Percentiles rank a stretch among this genome's conserved stretches.
Evolutionary conservation across 2,888 invertebrate genomes (phyloP).

Genomic region (Notodonta ziczac): DNA sequence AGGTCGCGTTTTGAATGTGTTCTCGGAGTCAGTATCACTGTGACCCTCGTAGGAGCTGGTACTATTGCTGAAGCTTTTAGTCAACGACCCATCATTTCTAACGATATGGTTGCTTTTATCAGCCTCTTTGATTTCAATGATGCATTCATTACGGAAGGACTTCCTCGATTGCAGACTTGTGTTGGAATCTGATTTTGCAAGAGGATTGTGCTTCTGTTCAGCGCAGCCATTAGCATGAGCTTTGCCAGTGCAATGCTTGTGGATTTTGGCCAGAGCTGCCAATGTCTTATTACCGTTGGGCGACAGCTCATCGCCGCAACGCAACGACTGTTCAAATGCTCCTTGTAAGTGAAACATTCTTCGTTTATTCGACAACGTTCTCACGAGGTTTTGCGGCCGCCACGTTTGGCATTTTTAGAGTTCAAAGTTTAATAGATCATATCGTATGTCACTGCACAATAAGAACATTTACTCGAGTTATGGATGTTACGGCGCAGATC

Average conservation of each 20-base stretch:
- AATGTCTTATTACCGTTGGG: constrained; percentile 79
- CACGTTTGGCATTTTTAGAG: constrained; percentile 66
- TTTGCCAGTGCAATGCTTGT: constrained; percentile 90
- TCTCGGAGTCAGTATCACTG: constrained; percentile 87
- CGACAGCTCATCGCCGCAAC: constrained; percentile 78
- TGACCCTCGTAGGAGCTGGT: constrained; percentile 87
- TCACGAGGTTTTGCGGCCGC: constrained; percentile 54
- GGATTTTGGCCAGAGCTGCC: constrained; percentile 84
- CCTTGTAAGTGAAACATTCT: constrained; percentile 83
- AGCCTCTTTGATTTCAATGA: constrained; percentile 75
- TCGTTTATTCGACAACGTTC: constrained; percentile 53
- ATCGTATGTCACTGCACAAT: constrained; percentile 69
- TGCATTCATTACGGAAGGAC: constrained; percentile 70
- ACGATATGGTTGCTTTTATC: constrained; percentile 57
- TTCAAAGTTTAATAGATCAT: constrained; percentile 67
- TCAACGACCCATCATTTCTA: constrained; percentile 62
- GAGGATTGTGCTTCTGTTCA: constrained; percentile 76
- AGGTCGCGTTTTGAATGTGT: constrained; percentile 67
- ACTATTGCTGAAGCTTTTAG: constrained; percentile 84
- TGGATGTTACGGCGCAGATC: constrained; percentile 64
- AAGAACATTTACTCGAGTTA: constrained; percentile 60
- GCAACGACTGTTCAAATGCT: constrained; percentile 85
- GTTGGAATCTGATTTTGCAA: constrained; percentile 78
- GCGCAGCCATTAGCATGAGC: constrained; percentile 90
- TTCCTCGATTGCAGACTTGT: constrained; percentile 74